Base-by-base conservation (phyloP, 2,888 invertebrate genomes). In the Ormyrus thymus region DNA sequence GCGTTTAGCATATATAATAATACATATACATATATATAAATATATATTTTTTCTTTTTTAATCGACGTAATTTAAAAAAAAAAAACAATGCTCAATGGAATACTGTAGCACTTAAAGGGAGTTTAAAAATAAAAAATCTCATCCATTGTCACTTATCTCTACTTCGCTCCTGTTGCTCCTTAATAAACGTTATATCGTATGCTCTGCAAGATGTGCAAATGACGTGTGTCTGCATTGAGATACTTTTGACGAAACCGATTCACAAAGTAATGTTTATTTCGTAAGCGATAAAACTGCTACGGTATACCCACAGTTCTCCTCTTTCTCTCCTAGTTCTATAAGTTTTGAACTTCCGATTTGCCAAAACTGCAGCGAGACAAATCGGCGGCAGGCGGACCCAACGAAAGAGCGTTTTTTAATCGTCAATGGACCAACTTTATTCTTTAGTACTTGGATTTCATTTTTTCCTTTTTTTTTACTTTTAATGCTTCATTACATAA, bases 201-300 rank as follows among this genome's bases (percentile, higher is more conserved):
- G n/a, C n/a, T 43, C 6, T 15, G 45, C 59, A 71, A 59, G 13
- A 61, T 10, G 45, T 45, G 81, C 81, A 81, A 83, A 55, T 75
- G 73, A 71, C 10, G 84, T 81, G 81, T 84, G 83, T 82, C 81
- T 84, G 83, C 83, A 81, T 82, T 84, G 74, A 83, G 83, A 85
- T 84, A 84, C 7, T 65, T 84, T 83, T 83, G 82, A 84, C 82
- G n/a, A 66, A 81, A 29, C 79, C 82, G 82, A 82, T 84, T 84
- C 79, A 83, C 83, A 85, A 85, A 83, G 29, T 84, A 85, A 84
- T 83, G 80, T 75, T 83, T 66, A 65, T 65, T 76, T 71, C 48
- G 5, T 51, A 71, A 71, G n/a, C 46, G 15, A 69, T 62, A 58
- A 72, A 66, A 66, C 59, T 77, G 50, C 56, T 66, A 51, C 71